Percentiles rank a stretch among this genome's conserved stretches.
Evolutionary conservation across 2,797 vertebrate species (phyloP).

Genomic region (Cryptoblepharus egeriae): DNA sequence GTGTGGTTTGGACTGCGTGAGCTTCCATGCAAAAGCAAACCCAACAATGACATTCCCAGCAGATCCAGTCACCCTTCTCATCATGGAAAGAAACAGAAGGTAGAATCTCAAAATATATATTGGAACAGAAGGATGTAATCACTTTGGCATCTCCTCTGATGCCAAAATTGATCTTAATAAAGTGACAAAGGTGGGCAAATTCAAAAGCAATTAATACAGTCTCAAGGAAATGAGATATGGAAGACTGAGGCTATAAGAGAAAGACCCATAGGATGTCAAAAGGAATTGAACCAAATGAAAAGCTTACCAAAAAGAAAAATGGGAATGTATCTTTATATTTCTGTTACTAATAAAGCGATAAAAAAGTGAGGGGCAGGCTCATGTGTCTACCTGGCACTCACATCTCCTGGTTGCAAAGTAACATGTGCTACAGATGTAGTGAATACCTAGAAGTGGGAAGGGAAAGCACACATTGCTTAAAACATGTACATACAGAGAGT

Average conservation of each 20-base stretch:
- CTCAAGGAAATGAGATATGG: neutral
- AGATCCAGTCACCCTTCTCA: slow-evolving; percentile 14
- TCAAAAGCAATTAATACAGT: slow-evolving; percentile 33
- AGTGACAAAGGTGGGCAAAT: neutral
- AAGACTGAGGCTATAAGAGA: neutral
- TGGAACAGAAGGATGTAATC: slow-evolving; percentile 1
- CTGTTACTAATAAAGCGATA: neutral
- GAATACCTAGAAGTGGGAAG: neutral
- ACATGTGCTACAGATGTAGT: neutral
- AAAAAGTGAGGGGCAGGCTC: neutral
- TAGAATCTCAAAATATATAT: neutral
- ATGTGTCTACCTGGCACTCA: neutral
- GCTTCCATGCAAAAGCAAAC: slow-evolving; percentile 28
- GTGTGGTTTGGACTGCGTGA: slow-evolving; percentile 30
- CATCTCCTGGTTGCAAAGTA: neutral
- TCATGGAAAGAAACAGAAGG: slow-evolving; percentile 25
- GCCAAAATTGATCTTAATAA: slow-evolving; percentile 9
- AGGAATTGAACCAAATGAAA: neutral
- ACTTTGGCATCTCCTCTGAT: neutral
- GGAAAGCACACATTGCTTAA: neutral
- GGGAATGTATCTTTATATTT: too few species aligned
- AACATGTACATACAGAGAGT: neutral
- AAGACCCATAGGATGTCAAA: neutral
- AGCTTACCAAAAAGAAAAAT: neutral
- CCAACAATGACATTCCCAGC: slow-evolving; percentile 8